Evolutionary conservation across 2,113 vertebrate species (phyloP), one percentile per base, ranked within the genome.

Genomic region (Laterallus jamaicensis): DNA sequence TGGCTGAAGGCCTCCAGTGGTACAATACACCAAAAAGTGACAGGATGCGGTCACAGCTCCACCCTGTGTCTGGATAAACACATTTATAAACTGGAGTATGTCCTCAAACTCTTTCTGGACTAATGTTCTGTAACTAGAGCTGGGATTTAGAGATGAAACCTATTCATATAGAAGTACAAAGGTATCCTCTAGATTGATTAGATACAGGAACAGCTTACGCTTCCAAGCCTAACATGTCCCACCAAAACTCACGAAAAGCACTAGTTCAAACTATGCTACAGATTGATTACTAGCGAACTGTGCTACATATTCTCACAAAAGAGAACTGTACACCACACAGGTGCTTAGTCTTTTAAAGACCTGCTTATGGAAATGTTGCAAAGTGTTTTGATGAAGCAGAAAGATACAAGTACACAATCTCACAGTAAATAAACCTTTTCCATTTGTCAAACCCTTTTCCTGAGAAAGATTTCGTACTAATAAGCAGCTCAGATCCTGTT

Each of bases 41-140:
- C 95, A 92, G 90, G 93, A 94, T 92, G 95, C 92, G 86, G 95
- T 79, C 96, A 97, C 90, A 97, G 95, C 95, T 97, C 95, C 96
- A 97, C 95, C 95, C 95, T 96, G 95, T 95, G 95, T 96, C 95
- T 96, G 93, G 66, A 96, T 66, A 94, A 95, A 97, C 86, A 88
- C 92, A 96, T 94, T 92, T 54, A 75, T 90, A 73, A 88, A 86
- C 66, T 88, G 29, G 29, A 86, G 22, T 39, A 52, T 17, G 69
- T 37, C 81, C 67, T 77, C 54, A 81, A 78, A 86, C 26, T 74
- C 68, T 78, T 22, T 68, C 80, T 5, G 35, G 64, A 64, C 18
- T 54, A 14, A 21, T 1, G 1, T 15, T 70, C 42, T 73, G 12
- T 24, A 56, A 68, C 40, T 60, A 44, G 26, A 70, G 20, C 59